These are phyloP conservation scores for Syngnathus typhle DNA, from an alignment of 2,113 vertebrate species.

Conservation along the genomic window DNA sequence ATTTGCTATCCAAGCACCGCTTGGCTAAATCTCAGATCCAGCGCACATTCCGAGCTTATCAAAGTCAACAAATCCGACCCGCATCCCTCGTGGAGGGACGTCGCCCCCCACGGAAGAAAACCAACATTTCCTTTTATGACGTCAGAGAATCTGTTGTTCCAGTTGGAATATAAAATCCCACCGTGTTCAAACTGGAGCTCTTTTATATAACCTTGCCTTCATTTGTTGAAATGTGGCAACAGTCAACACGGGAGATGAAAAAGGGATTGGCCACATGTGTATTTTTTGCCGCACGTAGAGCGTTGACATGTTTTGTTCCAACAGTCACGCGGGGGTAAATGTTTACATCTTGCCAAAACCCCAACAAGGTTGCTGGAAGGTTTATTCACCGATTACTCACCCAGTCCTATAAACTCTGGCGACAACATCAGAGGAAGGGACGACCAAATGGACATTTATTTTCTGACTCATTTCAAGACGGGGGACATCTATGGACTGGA, in stretches of 20 bases:
- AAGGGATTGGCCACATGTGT: background rate
- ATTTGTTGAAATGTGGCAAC: conserved; percentile 17
- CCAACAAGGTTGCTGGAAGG: conserved; percentile 1
- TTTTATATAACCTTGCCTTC: conserved; percentile 22
- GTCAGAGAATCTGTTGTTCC: conserved; percentile 34
- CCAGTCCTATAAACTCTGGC: conserved; percentile 25
- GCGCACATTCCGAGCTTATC: conserved; percentile 26
- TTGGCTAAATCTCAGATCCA: conserved; percentile 13
- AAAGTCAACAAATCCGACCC: conserved; percentile 16
- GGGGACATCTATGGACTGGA: background rate
- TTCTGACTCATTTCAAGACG: background rate
- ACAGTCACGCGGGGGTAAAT: conserved; percentile 4
- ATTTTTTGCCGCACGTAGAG: conserved; percentile 7
- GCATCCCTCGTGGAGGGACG: conserved; percentile 16
- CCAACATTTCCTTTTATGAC: conserved; percentile 46
- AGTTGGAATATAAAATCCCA: conserved; percentile 39
- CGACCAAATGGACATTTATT: background rate
- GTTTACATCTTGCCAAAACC: conserved; percentile 18
- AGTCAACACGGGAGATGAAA: conserved; percentile 18
- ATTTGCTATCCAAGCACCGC: conserved; percentile 8
- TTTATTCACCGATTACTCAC: conserved; percentile 22
- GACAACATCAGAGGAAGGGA: conserved; percentile 22
- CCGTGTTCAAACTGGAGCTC: conserved; percentile 21
- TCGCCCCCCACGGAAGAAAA: conserved; percentile 28
- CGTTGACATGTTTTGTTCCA: conserved; percentile 4